Base-by-base conservation (phyloP, 2,113 vertebrate species). In the Dromaius novaehollandiae region DNA sequence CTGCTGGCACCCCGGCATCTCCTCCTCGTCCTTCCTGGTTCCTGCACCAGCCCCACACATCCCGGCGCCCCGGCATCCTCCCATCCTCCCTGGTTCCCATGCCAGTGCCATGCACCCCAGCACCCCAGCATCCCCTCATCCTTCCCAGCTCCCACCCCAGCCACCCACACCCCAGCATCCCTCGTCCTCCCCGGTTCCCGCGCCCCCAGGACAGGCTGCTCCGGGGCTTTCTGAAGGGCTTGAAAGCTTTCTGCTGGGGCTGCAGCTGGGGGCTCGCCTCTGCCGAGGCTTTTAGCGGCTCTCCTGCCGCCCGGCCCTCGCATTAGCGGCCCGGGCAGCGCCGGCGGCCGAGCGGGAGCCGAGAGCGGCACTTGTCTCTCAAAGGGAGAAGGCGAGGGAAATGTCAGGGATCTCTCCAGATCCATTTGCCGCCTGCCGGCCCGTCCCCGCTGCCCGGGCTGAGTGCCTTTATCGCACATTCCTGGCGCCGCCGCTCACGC, bases 361-460 rank as follows among this genome's bases (percentile, higher is more conserved):
- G 13, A 74, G 66, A 83, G 89, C 26, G 92, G 80, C 70, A 44
- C 87, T 92, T 84, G 50, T 83, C 87, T 42, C 88, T 78, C 93
- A 68, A 46, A 71, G 61, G 19, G 53, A 55, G 53, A 1, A 48
- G 13, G 26, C 53, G 53, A 55, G 25, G 69, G 93, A 95, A 94
- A 91, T 82, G 68, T 79, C 69, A 38, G 86, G 64, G 68, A 79
- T 86, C 89, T 94, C 95, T 97, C 80, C 70, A 90, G 92, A 89
- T 96, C 93, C 84, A 66, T 95, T 97, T 97, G 86, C 89, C 4
- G 3, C 63, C 93, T 77, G 76, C 86, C 86, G 71, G 75, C 70
- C 42, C 77, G 82, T 91, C 56, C 75, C 83, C 65, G 68, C 50
- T 83, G 25, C 60, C 76, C n/a, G 65, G 53, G 64, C 66, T 65